Evolutionary conservation across 1,140 invertebrate genomes (phyloP), one percentile per base, ranked within the genome.

Genomic region (Calosoma granatense): DNA sequence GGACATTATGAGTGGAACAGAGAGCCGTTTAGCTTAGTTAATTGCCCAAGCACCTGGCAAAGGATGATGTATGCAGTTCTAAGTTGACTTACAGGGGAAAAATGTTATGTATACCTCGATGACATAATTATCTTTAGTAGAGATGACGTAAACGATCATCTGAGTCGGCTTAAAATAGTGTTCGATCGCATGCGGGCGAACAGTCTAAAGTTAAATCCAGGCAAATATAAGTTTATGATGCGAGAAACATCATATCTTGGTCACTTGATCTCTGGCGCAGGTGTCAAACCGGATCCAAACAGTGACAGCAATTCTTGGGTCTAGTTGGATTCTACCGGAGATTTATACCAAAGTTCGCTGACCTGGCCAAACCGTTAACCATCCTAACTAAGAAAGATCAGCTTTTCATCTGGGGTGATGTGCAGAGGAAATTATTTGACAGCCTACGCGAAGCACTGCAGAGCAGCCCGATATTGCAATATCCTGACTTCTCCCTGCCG

Each of bases 141-240:
- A 22, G 41, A 30, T 70, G 11, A 64, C 65, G 22, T 19, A 68
- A 14, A 60, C 22, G 39, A 58, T 52, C 60, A 64, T 56, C 22
- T 59, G 1, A 1, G n/a, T 0, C 61, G 60, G 58, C 39, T 67
- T 11, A 14, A 30, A 17, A 22, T 57, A 19, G 47, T 64, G 6
- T 59, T 64, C 14, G 15, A 54, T 12, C 21, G 56, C 22, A 54
- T 67, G 11, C 22, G 58, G 12, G 23, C 60, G 15, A 22, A 51
- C 19, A 60, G 60, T 20, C 20, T 68, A 9, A 63, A 61, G 22
- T 22, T 66, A 60, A 57, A 70, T 54, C 60, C 63, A 0, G 56
- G 60, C 0, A 71, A 72, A 59, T 68, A 65, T 47, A 51, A 65
- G 23, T 71, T 71, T 54, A 43, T 65, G 6, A 54, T 26, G 54